Conservation (phyloP, 2,113 vertebrate species). For the Trochalopteron elliotii region DNA sequence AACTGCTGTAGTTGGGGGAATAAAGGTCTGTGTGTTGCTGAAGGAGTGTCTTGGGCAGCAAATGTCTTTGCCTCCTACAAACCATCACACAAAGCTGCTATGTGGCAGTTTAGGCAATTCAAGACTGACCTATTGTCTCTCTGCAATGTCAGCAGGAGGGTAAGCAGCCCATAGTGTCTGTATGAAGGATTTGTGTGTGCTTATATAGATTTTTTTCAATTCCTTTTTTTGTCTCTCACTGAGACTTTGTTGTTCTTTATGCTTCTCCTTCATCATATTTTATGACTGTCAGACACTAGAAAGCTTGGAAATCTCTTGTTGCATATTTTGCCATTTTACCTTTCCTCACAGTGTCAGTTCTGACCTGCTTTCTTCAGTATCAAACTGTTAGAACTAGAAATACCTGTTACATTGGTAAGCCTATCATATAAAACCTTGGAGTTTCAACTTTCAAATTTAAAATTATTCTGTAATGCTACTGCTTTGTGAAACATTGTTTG, state of each 20-base stretch:
- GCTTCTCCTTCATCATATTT: conserved; percentile 7
- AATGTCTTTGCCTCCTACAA: neutral
- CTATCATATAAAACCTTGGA: neutral
- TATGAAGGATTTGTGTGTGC: neutral
- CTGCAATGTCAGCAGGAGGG: conserved; percentile 23
- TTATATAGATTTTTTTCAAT: conserved; percentile 27
- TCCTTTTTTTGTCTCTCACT: conserved; percentile 27
- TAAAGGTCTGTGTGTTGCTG: neutral
- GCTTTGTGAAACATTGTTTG: conserved; percentile 1
- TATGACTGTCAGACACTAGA: neutral
- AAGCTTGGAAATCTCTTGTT: neutral
- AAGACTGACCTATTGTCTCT: conserved; percentile 41
- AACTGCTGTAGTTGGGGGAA: neutral
- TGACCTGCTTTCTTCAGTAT: neutral
- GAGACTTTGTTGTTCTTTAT: conserved; percentile 41
- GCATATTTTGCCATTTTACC: conserved; percentile 2
- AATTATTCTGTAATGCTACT: neutral
- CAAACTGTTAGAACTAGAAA: conserved; percentile 17
- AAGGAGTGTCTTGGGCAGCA: neutral
- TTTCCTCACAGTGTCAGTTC: neutral
- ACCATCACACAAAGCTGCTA: conserved; percentile 36
- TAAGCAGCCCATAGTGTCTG: conserved; percentile 33
- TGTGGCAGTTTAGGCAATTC: conserved; percentile 32
- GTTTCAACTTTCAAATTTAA: neutral
- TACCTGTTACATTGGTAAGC: neutral